Evolutionary conservation across 64 coral and sea anemone genomes (phyloP).

Genomic region (Montipora capricornis): DNA sequence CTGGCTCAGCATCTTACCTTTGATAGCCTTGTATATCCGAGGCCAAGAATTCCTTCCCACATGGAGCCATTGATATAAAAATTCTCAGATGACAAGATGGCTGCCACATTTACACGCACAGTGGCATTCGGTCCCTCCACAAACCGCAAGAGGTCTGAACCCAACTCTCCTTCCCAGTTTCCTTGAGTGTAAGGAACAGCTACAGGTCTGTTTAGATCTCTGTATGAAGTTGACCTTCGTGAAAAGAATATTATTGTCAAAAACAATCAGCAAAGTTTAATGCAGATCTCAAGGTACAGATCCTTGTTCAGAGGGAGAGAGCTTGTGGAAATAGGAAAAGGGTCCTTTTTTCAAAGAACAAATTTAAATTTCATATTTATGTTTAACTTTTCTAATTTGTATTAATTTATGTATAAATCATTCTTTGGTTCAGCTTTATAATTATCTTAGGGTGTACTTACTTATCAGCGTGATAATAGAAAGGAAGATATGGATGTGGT

Average conservation of each 20-base stretch:
- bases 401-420: too few species aligned
- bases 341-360: too few species aligned
- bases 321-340: neutral
- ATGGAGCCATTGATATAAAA: slow-evolving; percentile 99
- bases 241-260: neutral
- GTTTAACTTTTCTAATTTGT: too few species aligned
- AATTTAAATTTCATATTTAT: too few species aligned
- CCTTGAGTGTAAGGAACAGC: slow-evolving; percentile 97
- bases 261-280: neutral
- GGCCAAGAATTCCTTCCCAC: slow-evolving; percentile 98
- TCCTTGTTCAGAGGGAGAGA: neutral
- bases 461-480: slow-evolving; percentile 92
- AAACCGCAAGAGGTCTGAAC: slow-evolving; percentile 91
- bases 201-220: slow-evolving; percentile 82
- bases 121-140: slow-evolving; percentile 98
- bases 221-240: slow-evolving; percentile 81
- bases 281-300: neutral
- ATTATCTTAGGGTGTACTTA: slow-evolving; percentile 42
- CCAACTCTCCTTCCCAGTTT: slow-evolving; percentile 95
- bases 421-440: too few species aligned
- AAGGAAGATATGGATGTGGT: slow-evolving; percentile 90
- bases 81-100: slow-evolving; percentile 93
- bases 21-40: slow-evolving; percentile 92
- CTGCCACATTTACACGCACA: slow-evolving; percentile 95
- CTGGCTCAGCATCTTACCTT: slow-evolving; percentile 56